Conservation (phyloP, 1,140 invertebrate genomes). For the Lycorma delicatula region DNA sequence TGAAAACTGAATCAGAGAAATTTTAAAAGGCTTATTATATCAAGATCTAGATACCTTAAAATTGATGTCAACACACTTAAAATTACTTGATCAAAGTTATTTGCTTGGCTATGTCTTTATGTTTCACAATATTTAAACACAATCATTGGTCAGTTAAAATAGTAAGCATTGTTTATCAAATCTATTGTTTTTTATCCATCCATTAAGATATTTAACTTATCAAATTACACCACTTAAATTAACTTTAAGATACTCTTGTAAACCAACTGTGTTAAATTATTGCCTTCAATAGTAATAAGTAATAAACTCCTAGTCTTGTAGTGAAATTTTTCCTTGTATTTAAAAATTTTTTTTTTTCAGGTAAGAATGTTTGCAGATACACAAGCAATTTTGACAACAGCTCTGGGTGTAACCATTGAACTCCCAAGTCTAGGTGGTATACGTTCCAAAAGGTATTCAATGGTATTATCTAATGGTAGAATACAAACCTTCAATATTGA, state of each 20-base stretch:
- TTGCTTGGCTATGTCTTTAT: too few species aligned
- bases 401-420: constrained; percentile 42
- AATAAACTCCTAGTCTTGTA: background rate
- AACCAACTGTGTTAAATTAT: background rate
- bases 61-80: too few species aligned
- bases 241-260: background rate
- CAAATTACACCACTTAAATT: background rate
- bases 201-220: background rate
- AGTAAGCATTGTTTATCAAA: too few species aligned
- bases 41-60: too few species aligned
- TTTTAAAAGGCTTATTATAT: too few species aligned
- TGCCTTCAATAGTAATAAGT: background rate
- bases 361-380: constrained; percentile 50
- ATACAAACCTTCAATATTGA: constrained; percentile 43
- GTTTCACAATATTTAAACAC: too few species aligned
- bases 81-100: too few species aligned
- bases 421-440: constrained; percentile 42
- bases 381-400: constrained; percentile 43
- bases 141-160: too few species aligned
- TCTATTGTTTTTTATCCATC: background rate
- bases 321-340: background rate
- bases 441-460: constrained; percentile 44
- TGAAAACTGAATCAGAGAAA: too few species aligned
- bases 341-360: constrained; percentile 26
- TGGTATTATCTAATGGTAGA: constrained; percentile 46